These are phyloP conservation scores for Lathronympha strigana DNA, from an alignment of 2,888 invertebrate genomes.

Conservation along the genomic window DNA sequence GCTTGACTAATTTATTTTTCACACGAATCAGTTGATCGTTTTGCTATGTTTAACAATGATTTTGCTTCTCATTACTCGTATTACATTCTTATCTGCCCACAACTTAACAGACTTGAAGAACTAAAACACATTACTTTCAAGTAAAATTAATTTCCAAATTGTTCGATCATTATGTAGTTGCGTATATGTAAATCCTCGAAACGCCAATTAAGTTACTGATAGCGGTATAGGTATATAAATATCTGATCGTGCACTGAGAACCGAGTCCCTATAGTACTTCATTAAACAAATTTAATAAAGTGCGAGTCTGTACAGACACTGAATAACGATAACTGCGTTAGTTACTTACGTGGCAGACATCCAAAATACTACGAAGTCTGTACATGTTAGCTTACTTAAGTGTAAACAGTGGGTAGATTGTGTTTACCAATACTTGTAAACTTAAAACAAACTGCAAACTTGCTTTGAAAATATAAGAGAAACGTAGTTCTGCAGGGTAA, in stretches of 20 bases:
- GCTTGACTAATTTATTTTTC: no score
- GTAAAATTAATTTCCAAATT: neutral
- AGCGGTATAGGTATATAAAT: slow-evolving; percentile 24
- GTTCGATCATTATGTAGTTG: neutral
- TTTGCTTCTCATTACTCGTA: no score
- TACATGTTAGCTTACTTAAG: neutral
- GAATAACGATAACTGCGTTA: slow-evolving; percentile 30
- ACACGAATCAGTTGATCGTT: no score
- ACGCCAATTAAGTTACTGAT: slow-evolving; percentile 22
- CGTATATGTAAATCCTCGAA: neutral
- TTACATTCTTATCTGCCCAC: no score
- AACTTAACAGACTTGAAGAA: no score
- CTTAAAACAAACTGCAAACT: neutral
- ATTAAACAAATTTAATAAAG: slow-evolving; percentile 39
- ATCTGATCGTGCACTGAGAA: slow-evolving; percentile 30
- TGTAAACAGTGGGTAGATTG: neutral
- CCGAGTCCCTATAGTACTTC: slow-evolving; percentile 35
- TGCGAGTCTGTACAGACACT: slow-evolving; percentile 21
- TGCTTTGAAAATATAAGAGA: neutral
- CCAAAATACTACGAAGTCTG: neutral
- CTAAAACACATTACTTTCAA: neutral
- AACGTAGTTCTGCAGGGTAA: neutral
- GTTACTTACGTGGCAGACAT: slow-evolving; percentile 24
- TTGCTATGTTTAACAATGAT: no score
- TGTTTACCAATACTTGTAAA: neutral